phyloP scores from a whole-genome alignment of 1,140 invertebrate genomes.

The Geopemphigus sp. region DNA sequence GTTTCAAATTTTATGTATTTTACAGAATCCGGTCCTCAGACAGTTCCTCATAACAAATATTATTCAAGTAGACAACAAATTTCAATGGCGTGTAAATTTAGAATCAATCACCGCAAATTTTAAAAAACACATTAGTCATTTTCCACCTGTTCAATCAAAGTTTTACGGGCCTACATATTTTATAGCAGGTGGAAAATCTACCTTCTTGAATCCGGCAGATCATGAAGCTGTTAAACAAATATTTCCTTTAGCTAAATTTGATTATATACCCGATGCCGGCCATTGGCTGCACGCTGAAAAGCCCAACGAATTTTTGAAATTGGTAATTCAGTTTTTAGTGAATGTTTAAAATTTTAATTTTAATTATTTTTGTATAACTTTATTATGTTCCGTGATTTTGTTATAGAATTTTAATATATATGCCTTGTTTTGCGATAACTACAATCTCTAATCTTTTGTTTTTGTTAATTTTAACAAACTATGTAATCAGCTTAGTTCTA shows the following conservation, averaged over 20 bases:
- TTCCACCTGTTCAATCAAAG: constrained; percentile 60
- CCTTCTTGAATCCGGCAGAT: too few species aligned
- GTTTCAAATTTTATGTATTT: constrained; percentile 6
- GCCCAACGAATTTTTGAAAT: constrained; percentile 71
- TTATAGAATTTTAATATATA: too few species aligned
- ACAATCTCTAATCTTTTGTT: too few species aligned
- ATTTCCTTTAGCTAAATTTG: too few species aligned
- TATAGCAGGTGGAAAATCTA: too few species aligned
- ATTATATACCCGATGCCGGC: constrained; percentile 74
- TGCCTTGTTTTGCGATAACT: too few species aligned
- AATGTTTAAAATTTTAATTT: background rate
- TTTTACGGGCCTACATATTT: too few species aligned
- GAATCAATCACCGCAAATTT: constrained; percentile 66
- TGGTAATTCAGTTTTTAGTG: constrained; percentile 51
- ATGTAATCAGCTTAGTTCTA: too few species aligned
- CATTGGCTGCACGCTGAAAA: constrained; percentile 93
- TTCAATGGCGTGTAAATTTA: constrained; percentile 74
- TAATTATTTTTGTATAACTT: background rate
- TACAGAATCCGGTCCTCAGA: constrained; percentile 58
- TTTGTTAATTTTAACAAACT: too few species aligned
- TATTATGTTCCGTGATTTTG: too few species aligned
- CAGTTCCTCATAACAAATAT: constrained; percentile 80
- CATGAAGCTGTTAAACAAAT: too few species aligned
- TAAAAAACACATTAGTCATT: constrained; percentile 62
- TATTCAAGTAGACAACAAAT: constrained; percentile 63